Percentiles rank a stretch among this genome's conserved stretches.
Evolutionary conservation across 2,113 vertebrate species (phyloP).

Genomic region (Seriola rivoliana): DNA sequence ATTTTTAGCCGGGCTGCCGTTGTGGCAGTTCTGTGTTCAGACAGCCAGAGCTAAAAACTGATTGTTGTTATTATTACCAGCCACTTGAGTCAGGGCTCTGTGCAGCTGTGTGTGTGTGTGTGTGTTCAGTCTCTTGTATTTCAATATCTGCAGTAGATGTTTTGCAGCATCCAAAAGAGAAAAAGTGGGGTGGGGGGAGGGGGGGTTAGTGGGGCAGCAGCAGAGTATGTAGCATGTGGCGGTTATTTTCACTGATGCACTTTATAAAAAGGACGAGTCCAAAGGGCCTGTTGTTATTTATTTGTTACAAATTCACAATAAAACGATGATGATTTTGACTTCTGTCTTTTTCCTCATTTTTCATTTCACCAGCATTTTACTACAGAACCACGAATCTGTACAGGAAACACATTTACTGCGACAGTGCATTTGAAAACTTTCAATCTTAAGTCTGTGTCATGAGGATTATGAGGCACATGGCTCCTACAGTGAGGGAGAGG

Average conservation of each 20-base stretch:
- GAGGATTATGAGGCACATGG: neutral
- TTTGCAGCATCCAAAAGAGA: conserved; percentile 4
- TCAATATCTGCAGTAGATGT: conserved; percentile 41
- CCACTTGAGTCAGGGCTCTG: conserved; percentile 43
- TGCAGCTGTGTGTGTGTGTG: conserved; percentile 14
- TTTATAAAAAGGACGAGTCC: conserved; percentile 72
- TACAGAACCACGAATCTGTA: neutral
- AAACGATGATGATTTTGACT: conserved; percentile 58
- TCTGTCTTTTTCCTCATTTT: conserved; percentile 10
- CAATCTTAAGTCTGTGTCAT: no score
- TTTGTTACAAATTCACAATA: conserved; percentile 74
- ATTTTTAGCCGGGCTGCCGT: conserved; percentile 68
- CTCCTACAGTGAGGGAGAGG: conserved; percentile 13
- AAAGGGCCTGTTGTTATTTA: conserved; percentile 79
- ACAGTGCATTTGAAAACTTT: no score
- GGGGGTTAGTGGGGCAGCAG: conserved; percentile 21
- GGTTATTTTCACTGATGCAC: conserved; percentile 75
- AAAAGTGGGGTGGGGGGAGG: neutral
- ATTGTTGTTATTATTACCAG: conserved; percentile 42
- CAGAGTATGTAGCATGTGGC: conserved; percentile 60
- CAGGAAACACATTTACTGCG: no score
- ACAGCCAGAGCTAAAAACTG: conserved; percentile 17
- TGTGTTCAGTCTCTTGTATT: conserved; percentile 33
- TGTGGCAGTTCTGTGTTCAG: conserved; percentile 48
- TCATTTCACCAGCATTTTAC: neutral